Base-by-base conservation (phyloP, 1,140 invertebrate species). In the Marisa cornuarietis region DNA sequence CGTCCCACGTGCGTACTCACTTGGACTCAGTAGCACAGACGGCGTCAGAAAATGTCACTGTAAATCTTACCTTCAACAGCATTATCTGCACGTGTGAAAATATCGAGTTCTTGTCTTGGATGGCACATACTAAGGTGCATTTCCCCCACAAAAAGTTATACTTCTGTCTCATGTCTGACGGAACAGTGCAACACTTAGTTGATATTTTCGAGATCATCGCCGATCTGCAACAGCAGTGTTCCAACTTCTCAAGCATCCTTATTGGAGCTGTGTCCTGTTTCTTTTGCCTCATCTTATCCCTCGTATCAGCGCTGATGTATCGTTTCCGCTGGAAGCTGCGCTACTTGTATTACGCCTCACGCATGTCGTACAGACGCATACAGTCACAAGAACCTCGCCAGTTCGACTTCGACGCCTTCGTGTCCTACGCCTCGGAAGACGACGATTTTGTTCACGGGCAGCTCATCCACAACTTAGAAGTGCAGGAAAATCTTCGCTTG, bases 341-440 rank as follows among this genome's bases (percentile, higher is more conserved):
- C 9, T 86, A 85, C 80, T 77, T 82, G 10, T 86, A 85, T 63
- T 84, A 86, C 62, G 80, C 80, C 49, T 71, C 81, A 13, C 79
- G 79, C 77, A 66, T 74, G 1, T 63, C 68, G 58, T 81, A 80
- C 68, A 71, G 71, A 51, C 63, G 74, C 42, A 49, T 62, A 3
- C 20, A 26, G 16, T 9, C 13, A 26, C 9, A 14, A 2, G 51
- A n/a, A 8, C 42, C 66, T 22, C 71, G 74, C 14, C 51, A 78
- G 6, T 84, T 79, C 71, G 54, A 61, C 18, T 84, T 71, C 74
- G 84, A 87, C 71, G 83, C 81, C 6, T 87, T 87, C 77, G 79
- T 87, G 9, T 84, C 81, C 14, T 87, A 85, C 54, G 79, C 81
- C 26, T 78, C 80, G n/a, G 79, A 82, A 61, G 79, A 85, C 58